Evolutionary conservation across 2,797 vertebrate species (phyloP).

Genomic region (Serranus cabrilla): DNA sequence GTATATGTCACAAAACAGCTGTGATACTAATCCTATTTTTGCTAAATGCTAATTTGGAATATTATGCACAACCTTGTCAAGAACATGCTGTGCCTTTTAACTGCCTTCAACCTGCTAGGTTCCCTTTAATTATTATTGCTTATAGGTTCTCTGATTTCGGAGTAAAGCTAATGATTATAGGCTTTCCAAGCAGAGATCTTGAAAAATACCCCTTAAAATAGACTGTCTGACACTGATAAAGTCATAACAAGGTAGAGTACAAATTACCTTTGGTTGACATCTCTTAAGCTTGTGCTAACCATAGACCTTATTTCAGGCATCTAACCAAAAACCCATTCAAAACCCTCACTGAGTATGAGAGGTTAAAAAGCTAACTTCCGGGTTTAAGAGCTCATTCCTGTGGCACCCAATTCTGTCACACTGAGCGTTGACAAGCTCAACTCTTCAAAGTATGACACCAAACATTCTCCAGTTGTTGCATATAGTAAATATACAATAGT

Average conservation of each 20-base stretch:
- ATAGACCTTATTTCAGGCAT: no score
- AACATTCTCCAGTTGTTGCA: no score
- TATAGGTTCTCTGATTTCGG: conserved; percentile 12
- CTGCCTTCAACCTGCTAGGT: conserved; percentile 14
- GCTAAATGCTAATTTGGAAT: conserved; percentile 1
- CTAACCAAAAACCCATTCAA: no score
- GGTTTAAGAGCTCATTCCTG: no score
- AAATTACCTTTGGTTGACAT: not conserved
- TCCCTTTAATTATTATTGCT: conserved; percentile 31
- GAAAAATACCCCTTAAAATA: conserved; percentile 30
- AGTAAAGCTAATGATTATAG: conserved; percentile 27
- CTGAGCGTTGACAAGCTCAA: no score
- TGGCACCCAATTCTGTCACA: no score
- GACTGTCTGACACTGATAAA: conserved; percentile 39
- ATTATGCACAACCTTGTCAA: conserved; percentile 22
- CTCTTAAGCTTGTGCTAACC: no score
- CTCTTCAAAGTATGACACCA: no score
- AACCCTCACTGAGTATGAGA: no score
- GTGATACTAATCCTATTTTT: conserved; percentile 1
- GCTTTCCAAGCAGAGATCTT: conserved; percentile 8
- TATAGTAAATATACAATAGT: no score
- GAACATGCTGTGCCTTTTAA: conserved; percentile 28
- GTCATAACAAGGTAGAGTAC: conserved; percentile 25
- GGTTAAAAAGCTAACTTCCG: no score
- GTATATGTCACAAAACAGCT: conserved; percentile 2